phyloP scores from a whole-genome alignment of 2,797 vertebrate species.

The Chiloscyllium punctatum region DNA sequence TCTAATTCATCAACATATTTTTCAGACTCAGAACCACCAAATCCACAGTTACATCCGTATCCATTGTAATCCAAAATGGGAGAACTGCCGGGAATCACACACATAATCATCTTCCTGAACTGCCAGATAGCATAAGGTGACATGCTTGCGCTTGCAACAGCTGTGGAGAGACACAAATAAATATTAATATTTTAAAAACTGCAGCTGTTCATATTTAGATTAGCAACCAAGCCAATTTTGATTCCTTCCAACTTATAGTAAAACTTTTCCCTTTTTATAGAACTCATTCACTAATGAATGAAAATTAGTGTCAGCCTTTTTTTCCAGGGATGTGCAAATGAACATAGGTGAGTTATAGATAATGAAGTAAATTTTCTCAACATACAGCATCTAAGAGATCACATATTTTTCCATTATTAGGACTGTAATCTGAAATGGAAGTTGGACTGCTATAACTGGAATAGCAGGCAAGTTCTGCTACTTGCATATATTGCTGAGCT shows the following conservation, averaged over 20 bases:
- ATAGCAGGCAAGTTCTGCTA: too few relatives aligned
- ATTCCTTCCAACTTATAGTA: background rate
- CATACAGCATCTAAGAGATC: background rate
- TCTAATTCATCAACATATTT: background rate
- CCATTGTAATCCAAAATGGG: conserved; percentile 13
- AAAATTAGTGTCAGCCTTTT: background rate
- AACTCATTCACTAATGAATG: background rate
- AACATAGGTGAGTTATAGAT: background rate
- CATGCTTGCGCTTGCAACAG: background rate
- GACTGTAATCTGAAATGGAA: too few relatives aligned
- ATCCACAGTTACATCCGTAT: conserved; percentile 23
- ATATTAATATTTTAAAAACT: background rate
- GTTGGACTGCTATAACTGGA: too few relatives aligned
- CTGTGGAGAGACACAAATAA: conserved; percentile 8
- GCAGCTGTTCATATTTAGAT: background rate
- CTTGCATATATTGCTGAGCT: too few relatives aligned
- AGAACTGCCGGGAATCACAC: background rate
- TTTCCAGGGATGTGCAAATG: background rate
- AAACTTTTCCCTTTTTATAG: background rate
- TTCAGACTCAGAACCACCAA: background rate
- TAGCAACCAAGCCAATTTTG: background rate
- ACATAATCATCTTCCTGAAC: background rate
- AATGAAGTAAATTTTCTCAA: background rate
- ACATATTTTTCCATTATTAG: too few relatives aligned
- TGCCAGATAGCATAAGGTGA: background rate